Conservation (phyloP, 2,113 vertebrate species). For the Grammomys dolichurus region DNA sequence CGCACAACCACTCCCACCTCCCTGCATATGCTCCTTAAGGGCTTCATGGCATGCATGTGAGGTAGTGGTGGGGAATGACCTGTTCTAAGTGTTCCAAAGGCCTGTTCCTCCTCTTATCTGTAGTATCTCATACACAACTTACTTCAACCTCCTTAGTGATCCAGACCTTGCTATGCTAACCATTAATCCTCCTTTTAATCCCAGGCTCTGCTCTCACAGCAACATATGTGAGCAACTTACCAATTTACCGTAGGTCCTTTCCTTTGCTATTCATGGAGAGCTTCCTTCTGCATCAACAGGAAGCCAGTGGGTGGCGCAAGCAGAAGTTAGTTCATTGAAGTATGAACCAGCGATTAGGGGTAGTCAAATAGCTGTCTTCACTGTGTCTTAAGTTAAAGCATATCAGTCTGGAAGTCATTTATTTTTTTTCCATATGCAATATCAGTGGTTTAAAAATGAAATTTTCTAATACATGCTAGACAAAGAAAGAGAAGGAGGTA, state of each 20-base stretch:
- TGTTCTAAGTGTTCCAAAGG: background rate
- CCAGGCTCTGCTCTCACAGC: background rate
- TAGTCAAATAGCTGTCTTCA: background rate
- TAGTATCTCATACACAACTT: background rate
- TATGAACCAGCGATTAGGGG: background rate
- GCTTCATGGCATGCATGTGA: background rate
- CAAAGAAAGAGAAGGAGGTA: background rate
- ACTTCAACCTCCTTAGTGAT: background rate
- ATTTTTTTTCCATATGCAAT: background rate
- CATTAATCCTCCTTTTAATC: background rate
- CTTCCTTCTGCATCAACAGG: background rate
- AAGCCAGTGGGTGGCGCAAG: background rate
- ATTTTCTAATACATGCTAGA: background rate
- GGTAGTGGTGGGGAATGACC: background rate
- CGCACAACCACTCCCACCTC: no score
- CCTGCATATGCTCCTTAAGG: no score
- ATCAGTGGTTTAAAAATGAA: background rate
- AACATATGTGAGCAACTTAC: background rate
- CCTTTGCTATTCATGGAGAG: background rate
- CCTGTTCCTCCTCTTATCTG: background rate
- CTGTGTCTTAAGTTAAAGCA: background rate
- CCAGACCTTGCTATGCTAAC: background rate
- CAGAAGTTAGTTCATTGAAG: background rate
- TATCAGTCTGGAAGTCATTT: background rate
- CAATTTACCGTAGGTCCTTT: background rate